Evolutionary conservation across 1,140 invertebrate species (phyloP).

Genomic region (Drosophila littoralis): DNA sequence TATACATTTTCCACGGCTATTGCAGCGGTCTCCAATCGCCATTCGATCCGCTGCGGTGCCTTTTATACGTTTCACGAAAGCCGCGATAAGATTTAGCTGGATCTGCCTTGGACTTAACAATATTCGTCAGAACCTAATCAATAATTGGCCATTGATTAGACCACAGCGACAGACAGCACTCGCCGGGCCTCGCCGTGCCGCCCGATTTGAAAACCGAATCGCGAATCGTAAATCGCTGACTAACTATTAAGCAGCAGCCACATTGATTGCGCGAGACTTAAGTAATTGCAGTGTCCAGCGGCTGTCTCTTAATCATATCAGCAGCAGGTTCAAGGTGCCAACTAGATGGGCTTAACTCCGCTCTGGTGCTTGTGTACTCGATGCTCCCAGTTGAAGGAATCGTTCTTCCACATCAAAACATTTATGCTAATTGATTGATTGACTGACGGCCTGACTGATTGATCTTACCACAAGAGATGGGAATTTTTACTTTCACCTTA

Average conservation of each 20-base stretch:
- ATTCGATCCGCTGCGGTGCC: neutral
- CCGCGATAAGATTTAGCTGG: neutral
- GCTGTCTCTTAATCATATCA: neutral
- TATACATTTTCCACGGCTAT: neutral
- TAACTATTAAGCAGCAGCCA: neutral
- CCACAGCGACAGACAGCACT: neutral
- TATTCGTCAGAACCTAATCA: conserved; percentile 7
- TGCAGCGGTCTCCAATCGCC: neutral
- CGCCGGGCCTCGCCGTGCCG: neutral
- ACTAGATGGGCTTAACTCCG: neutral
- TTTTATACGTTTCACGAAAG: conserved; percentile 7
- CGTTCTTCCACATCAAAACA: no score
- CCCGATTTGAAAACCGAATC: no score
- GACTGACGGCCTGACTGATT: no score
- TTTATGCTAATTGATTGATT: no score
- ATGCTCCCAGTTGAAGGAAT: no score
- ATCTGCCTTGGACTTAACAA: neutral
- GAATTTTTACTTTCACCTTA: no score
- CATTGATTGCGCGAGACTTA: neutral
- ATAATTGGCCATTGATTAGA: conserved; percentile 3
- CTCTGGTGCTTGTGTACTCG: no score
- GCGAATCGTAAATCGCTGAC: neutral
- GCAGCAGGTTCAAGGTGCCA: neutral
- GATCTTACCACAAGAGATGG: no score
- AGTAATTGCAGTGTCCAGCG: neutral